These are phyloP conservation scores for Amphipyra berbera DNA, from an alignment of 2,888 invertebrate species.

Conservation along the genomic window DNA sequence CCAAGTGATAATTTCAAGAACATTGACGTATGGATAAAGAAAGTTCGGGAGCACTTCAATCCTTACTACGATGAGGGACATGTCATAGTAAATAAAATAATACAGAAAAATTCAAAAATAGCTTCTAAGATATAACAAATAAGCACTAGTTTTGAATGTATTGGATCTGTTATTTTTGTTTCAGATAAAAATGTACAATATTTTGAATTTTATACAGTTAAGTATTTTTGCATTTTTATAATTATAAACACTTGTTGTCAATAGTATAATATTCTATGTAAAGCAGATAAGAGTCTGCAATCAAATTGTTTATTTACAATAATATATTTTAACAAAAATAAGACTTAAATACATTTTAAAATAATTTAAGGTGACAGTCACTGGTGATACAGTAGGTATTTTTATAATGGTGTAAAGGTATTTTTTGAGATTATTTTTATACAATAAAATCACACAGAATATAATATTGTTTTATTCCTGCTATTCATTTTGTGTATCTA, in stretches of 20 bases:
- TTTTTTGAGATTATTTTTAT: background rate
- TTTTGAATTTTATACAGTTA: background rate
- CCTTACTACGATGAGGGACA: conserved; percentile 92
- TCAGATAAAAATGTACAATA: background rate
- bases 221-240: background rate
- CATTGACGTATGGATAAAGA: conserved; percentile 91
- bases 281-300: no score
- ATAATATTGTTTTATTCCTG: no score
- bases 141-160: conserved; percentile 10
- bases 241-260: no score
- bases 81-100: conserved; percentile 87
- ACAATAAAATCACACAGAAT: background rate
- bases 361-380: background rate
- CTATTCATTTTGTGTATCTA: no score
- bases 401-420: background rate
- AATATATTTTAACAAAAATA: no score
- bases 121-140: conserved; percentile 67
- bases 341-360: no score
- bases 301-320: no score
- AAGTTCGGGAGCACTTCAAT: conserved; percentile 90
- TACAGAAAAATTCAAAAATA: conserved; percentile 68
- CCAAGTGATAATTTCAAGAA: conserved; percentile 90
- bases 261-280: no score
- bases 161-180: background rate
- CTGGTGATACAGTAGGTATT: background rate